These are phyloP conservation scores for Tenualosa ilisha DNA, from an alignment of 2,797 vertebrate genomes.

Conservation along the genomic window DNA sequence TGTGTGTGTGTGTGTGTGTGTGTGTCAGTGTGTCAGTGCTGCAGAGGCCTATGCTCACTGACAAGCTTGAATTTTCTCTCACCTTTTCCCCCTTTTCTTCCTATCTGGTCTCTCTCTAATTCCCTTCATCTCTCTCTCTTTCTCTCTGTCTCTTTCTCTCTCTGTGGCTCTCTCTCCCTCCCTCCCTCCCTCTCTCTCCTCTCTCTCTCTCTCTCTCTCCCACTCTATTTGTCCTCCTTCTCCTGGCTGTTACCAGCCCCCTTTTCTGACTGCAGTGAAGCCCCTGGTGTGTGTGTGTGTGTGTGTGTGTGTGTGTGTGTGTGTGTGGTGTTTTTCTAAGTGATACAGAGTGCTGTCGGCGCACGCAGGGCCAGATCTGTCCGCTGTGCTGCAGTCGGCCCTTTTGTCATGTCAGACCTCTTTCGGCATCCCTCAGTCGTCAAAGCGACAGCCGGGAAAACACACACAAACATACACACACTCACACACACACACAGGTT, in stretches of 20 bases:
- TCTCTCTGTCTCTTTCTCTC: background rate
- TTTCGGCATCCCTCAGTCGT: background rate
- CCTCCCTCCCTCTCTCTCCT: constrained; percentile 34
- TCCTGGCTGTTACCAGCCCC: background rate
- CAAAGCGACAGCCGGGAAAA: background rate
- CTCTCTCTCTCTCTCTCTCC: constrained; percentile 43
- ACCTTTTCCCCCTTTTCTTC: accelerated
- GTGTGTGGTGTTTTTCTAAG: background rate
- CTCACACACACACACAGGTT: background rate
- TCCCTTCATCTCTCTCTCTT: background rate
- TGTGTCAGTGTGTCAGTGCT: background rate
- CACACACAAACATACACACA: background rate
- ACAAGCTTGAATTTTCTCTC: background rate
- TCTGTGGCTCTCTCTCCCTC: background rate
- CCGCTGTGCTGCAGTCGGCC: background rate
- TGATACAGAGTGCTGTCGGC: background rate
- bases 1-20: constrained; percentile 37
- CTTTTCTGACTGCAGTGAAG: background rate
- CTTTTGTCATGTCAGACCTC: background rate
- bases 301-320: background rate
- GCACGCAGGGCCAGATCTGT: background rate
- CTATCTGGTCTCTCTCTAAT: background rate
- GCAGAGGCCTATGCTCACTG: background rate
- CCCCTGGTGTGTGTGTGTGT: background rate
- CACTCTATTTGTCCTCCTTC: constrained; percentile 48